Evolutionary conservation across 2,888 invertebrate species (phyloP).

Genomic region (Liposcelis brunnea): DNA sequence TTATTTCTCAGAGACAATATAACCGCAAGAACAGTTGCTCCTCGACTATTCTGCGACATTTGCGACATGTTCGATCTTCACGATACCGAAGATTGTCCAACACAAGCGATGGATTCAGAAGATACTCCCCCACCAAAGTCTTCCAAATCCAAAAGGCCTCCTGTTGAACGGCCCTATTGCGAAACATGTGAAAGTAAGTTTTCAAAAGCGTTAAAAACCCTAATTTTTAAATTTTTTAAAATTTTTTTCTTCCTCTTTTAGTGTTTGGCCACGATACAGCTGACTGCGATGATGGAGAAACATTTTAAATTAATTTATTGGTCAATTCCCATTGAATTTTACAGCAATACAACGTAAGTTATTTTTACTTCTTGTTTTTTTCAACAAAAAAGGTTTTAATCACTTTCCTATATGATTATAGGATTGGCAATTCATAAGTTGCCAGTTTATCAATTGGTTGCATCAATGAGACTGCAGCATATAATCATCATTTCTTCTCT

Average conservation of each 20-base stretch:
- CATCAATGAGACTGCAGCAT: too few species aligned
- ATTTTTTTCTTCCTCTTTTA: constrained; percentile 32
- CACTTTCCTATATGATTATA: too few species aligned
- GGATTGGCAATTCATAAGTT: too few species aligned
- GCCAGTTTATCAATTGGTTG: too few species aligned
- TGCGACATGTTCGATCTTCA: constrained; percentile 93
- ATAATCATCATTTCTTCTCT: too few species aligned
- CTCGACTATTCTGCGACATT: constrained; percentile 89
- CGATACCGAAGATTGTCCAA: constrained; percentile 93
- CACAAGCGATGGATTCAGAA: constrained; percentile 46
- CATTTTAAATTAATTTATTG: constrained; percentile 36
- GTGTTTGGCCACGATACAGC: constrained; percentile 78
- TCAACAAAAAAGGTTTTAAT: too few species aligned
- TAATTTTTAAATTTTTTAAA: background rate
- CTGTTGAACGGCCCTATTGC: constrained; percentile 58
- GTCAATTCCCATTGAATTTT: too few species aligned
- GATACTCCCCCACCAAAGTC: constrained; percentile 32
- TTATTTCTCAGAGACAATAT: constrained; percentile 14
- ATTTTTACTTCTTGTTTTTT: too few species aligned
- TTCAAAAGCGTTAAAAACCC: too few species aligned
- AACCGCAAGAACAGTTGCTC: constrained; percentile 30
- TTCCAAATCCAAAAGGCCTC: constrained; percentile 18
- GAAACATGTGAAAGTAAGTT: constrained; percentile 72
- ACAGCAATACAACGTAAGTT: too few species aligned
- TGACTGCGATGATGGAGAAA: constrained; percentile 74